Conservation (phyloP, 2,888 invertebrate genomes). For the Gari tellinella region DNA sequence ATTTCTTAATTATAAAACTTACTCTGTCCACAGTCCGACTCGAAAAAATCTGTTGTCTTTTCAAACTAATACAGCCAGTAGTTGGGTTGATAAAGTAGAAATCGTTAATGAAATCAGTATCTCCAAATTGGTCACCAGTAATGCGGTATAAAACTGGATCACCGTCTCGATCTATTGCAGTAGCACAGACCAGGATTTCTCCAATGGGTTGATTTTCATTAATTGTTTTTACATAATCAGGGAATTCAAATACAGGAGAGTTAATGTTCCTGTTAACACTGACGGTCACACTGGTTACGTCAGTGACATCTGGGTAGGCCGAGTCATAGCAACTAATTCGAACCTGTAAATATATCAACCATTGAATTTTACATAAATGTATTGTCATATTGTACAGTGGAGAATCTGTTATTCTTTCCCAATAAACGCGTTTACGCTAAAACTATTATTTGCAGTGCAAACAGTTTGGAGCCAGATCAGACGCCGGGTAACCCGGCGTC, state of each 20-base stretch:
- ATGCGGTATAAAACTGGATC: conserved; percentile 74
- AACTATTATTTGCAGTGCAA: no score
- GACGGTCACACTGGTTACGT: conserved; percentile 57
- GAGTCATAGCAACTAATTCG: conserved; percentile 68
- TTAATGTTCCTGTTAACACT: conserved; percentile 71
- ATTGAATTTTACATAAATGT: no score
- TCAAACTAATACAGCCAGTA: conserved; percentile 72
- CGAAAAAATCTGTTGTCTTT: conserved; percentile 71
- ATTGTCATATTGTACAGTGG: no score
- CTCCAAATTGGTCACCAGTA: conserved; percentile 66
- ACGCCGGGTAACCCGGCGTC: no score
- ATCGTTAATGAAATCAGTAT: conserved; percentile 55
- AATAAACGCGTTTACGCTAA: no score
- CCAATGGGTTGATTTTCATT: conserved; percentile 73
- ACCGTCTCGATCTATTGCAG: conserved; percentile 68
- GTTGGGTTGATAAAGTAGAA: conserved; percentile 73
- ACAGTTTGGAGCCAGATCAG: no score
- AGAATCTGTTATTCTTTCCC: no score
- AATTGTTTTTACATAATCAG: conserved; percentile 66
- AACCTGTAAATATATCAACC: conserved; percentile 61
- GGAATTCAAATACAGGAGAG: conserved; percentile 68
- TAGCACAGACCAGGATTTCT: conserved; percentile 66
- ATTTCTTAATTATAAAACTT: conserved; percentile 29
- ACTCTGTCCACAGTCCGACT: conserved; percentile 64
- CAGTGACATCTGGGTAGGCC: conserved; percentile 65